phyloP scores from a whole-genome alignment of 2,797 vertebrate species.

The Micropoecilia bifurca region DNA sequence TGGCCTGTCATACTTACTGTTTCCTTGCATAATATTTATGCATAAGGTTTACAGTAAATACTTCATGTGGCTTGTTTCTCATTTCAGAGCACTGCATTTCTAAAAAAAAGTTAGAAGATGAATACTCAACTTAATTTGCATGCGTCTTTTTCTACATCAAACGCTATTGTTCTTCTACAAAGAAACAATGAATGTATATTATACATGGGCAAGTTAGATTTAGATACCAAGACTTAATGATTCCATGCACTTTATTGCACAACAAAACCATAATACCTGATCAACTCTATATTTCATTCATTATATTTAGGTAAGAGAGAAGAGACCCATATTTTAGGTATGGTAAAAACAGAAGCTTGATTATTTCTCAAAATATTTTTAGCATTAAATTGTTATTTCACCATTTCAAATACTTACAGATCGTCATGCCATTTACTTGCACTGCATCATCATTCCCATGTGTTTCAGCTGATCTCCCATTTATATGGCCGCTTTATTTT shows the following conservation, averaged over 20 bases:
- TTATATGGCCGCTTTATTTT: too few species aligned
- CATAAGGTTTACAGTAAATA: conserved; percentile 20
- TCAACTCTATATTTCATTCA: not conserved
- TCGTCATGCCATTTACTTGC: too few species aligned
- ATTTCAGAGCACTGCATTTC: conserved; percentile 22
- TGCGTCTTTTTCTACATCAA: not conserved
- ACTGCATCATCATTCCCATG: too few species aligned
- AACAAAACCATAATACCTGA: not conserved
- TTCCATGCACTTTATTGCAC: not conserved
- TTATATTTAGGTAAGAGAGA: not conserved
- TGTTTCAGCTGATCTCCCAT: too few species aligned
- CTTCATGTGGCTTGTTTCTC: conserved; percentile 20
- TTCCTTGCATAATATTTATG: conserved; percentile 16
- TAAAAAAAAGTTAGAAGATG: conserved; percentile 8
- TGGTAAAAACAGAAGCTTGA: not conserved
- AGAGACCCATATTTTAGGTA: not conserved
- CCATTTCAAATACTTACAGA: not conserved
- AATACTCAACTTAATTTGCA: not conserved
- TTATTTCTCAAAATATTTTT: not conserved
- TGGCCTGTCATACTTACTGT: conserved; percentile 17
- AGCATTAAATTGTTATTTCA: not conserved
- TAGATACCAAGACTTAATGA: not conserved
- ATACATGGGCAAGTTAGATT: not conserved
- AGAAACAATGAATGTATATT: conserved; percentile 9
- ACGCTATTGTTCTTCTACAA: conserved; percentile 1